A percentile compares a stretch with the other conserved stretches of the same genome.
These are phyloP conservation scores for Drosophila anomelani DNA, from an alignment of 2,888 invertebrate genomes.

Conservation along the genomic window DNA sequence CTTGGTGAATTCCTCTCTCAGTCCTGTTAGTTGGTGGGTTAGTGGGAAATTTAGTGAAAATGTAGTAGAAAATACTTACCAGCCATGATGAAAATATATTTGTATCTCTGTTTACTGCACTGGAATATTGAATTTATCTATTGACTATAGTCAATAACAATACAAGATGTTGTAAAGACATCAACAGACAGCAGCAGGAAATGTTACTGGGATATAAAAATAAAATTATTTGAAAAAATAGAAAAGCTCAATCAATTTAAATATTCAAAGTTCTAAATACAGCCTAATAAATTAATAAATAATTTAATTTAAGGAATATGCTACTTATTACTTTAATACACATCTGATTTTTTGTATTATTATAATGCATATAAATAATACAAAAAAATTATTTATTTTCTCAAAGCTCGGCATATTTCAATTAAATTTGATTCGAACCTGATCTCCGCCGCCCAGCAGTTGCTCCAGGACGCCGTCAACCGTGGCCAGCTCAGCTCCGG, in stretches of 20 bases:
- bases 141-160: slow-evolving; percentile 1
- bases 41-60: not conserved
- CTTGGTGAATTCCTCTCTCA: not conserved
- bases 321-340: no score
- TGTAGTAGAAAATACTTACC: not conserved
- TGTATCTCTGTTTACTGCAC: not conserved
- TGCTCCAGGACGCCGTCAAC: slow-evolving; percentile 65
- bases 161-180: no score
- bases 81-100: not conserved
- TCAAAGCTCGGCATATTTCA: slow-evolving; percentile 31
- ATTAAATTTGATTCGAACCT: slow-evolving; percentile 59
- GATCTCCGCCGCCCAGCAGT: slow-evolving; percentile 65
- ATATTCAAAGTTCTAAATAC: no score
- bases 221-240: no score
- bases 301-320: no score
- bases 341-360: no score
- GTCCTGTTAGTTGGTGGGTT: not conserved
- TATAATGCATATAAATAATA: no score
- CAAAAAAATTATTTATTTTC: no score
- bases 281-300: no score
- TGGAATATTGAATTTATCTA: not conserved
- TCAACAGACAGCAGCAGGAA: not conserved
- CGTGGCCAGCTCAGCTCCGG: slow-evolving; percentile 62
- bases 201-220: not conserved
- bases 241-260: no score